Evolutionary conservation across 2,888 invertebrate genomes (phyloP).

Genomic region (Dicranocentrus wangi): DNA sequence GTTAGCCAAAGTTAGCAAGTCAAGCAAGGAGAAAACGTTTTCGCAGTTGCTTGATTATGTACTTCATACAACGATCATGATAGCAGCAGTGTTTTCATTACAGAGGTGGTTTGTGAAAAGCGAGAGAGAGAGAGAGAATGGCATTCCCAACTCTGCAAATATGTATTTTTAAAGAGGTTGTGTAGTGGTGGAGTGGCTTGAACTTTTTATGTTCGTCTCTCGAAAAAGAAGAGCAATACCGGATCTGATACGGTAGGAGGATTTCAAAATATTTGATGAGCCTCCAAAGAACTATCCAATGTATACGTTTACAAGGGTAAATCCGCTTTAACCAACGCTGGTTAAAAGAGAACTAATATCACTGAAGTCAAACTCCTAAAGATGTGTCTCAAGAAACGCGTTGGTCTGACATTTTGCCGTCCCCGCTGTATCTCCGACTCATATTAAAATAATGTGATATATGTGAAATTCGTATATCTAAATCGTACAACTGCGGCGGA

Average conservation of each 20-base stretch:
- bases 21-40: conserved; percentile 22
- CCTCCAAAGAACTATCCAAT: conserved; percentile 33
- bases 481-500: too few species aligned
- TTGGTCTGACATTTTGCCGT: too few species aligned
- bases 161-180: conserved; percentile 16
- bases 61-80: conserved; percentile 5
- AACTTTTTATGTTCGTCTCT: conserved; percentile 21
- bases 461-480: too few species aligned
- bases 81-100: neutral
- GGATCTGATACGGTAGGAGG: conserved; percentile 44
- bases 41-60: conserved; percentile 18
- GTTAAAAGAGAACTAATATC: too few species aligned
- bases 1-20: conserved; percentile 25
- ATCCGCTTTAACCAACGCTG: too few species aligned
- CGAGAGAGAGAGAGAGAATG: conserved; percentile 21
- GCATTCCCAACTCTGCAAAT: conserved; percentile 29
- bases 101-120: conserved; percentile 22
- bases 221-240: conserved; percentile 39
- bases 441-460: too few species aligned
- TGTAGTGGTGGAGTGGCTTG: conserved; percentile 28
- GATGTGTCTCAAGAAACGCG: too few species aligned
- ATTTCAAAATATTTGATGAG: conserved; percentile 51
- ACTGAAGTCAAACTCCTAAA: too few species aligned
- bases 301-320: neutral
- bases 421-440: too few species aligned